A percentile compares a stretch with the other conserved stretches of the same genome.
Conservation (phyloP, 2,888 invertebrate genomes). For the Hemaris fuciformis region DNA sequence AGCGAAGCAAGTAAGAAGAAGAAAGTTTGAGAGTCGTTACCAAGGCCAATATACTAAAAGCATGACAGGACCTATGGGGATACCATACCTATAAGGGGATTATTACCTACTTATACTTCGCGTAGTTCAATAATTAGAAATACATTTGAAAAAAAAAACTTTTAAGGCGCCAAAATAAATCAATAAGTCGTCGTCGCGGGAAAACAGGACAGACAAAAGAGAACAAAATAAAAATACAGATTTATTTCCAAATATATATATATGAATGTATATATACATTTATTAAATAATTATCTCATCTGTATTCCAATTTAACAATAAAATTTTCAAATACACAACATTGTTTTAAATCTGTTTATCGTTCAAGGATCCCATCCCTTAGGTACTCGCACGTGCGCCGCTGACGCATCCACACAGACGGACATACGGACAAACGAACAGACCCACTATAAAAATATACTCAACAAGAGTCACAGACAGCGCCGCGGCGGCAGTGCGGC, state of each 20-base stretch:
- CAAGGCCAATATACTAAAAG: too few species aligned
- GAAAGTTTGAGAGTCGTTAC: too few species aligned
- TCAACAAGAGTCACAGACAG: slow-evolving; percentile 18
- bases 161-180: too few species aligned
- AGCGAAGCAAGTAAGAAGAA: too few species aligned
- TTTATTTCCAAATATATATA: slow-evolving; percentile 79
- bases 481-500: not conserved
- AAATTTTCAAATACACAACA: slow-evolving; percentile 82
- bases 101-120: too few species aligned
- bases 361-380: slow-evolving; percentile 69
- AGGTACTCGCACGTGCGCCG: slow-evolving; percentile 28
- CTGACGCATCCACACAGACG: too few species aligned
- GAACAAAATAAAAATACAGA: slow-evolving; percentile 44
- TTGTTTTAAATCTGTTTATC: slow-evolving; percentile 71
- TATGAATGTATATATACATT: slow-evolving; percentile 66
- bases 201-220: not conserved
- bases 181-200: too few species aligned
- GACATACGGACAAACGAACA: too few species aligned
- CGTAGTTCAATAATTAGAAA: too few species aligned
- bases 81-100: too few species aligned
- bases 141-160: too few species aligned
- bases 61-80: too few species aligned
- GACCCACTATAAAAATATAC: slow-evolving; percentile 56
- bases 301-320: slow-evolving; percentile 82
- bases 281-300: slow-evolving; percentile 80